Conservation (phyloP, 2,888 invertebrate genomes). For the Erynnis tages region DNA sequence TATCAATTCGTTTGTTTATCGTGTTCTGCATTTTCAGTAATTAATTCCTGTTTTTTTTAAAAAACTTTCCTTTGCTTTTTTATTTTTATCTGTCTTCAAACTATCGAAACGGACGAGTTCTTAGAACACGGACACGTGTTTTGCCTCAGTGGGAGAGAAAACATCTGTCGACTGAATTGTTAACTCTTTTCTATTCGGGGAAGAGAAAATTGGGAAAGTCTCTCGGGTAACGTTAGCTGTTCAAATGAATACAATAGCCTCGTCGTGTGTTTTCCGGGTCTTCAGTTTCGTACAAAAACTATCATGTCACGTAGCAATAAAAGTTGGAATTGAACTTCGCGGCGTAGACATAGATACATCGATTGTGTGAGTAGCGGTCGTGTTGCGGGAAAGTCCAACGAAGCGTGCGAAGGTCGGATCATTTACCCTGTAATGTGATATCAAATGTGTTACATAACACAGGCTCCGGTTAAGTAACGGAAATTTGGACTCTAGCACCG, state of each 20-base stretch:
- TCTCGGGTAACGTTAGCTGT: constrained; percentile 11
- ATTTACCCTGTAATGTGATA: constrained; percentile 68
- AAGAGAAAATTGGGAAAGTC: constrained; percentile 28
- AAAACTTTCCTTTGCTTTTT: not conserved
- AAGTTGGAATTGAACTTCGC: constrained; percentile 23
- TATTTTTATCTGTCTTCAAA: not conserved
- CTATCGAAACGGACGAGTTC: constrained; percentile 14
- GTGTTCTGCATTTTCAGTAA: not conserved
- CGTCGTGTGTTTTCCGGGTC: constrained; percentile 11
- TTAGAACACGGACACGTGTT: constrained; percentile 28
- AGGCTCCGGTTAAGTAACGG: constrained; percentile 47
- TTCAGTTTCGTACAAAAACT: constrained; percentile 13
- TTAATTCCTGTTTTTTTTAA: not conserved
- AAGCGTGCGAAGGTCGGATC: constrained; percentile 71
- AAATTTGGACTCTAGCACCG: constrained; percentile 45
- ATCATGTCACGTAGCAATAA: constrained; percentile 16
- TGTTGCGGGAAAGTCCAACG: constrained; percentile 55
- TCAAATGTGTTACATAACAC: constrained; percentile 64
- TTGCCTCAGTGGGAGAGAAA: constrained; percentile 25
- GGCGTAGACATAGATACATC: constrained; percentile 23
- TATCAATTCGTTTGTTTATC: not conserved
- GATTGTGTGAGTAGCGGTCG: constrained; percentile 37
- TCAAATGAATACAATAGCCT: constrained; percentile 25
- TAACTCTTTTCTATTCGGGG: constrained; percentile 25
- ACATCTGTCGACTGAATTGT: constrained; percentile 24